Evolutionary conservation across 2,113 vertebrate genomes (phyloP), one percentile per base, ranked within the genome.

Genomic region (Pterocles gutturalis): DNA sequence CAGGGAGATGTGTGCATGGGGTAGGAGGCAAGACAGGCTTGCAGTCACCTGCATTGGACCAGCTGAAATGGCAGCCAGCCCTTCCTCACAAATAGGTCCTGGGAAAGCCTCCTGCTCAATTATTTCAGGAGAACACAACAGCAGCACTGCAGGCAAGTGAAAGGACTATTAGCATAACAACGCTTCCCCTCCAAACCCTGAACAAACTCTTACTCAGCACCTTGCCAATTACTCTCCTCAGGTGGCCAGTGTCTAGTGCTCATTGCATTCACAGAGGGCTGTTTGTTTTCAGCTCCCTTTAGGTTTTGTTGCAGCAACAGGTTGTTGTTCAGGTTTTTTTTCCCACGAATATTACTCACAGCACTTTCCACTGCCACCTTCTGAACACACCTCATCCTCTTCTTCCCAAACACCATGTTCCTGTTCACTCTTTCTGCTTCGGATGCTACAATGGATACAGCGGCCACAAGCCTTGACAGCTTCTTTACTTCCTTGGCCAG

Each of bases 111-210:
- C 58, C 80, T 64, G 43, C 31, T 46, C 80, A 36, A 0, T 87
- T 94, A 90, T 97, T 97, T 96, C 89, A 84, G 78, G 28, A 67
- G 38, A 54, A 31, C 48, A 66, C 49, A 87, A 89, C 58, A 71
- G 75, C 67, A 75, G 65, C 84, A 80, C 73, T 61, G 71, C 69
- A 83, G 91, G 70, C 45, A 94, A 96, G 91, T 86, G 87, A 71
- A 87, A 18, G 33, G 86, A 85, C 55, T 61, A 97, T 98, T 98
- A 98, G 75, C 97, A 97, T 98, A 89, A 98, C 90, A 98, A 97
- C 95, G 24, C 22, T 45, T 65, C 62, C 82, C 82, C 93, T 95
- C 91, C 92, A 96, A 96, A 91, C 60, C 51, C 92, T 86, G 94
- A 95, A 96, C 85, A 95, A 96, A 87, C 66, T 76, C 66, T 86